A percentile compares a stretch with the other conserved stretches of the same genome.
phyloP scores from a whole-genome alignment of 2,888 invertebrate species.

The Rhamnusium bicolor region DNA sequence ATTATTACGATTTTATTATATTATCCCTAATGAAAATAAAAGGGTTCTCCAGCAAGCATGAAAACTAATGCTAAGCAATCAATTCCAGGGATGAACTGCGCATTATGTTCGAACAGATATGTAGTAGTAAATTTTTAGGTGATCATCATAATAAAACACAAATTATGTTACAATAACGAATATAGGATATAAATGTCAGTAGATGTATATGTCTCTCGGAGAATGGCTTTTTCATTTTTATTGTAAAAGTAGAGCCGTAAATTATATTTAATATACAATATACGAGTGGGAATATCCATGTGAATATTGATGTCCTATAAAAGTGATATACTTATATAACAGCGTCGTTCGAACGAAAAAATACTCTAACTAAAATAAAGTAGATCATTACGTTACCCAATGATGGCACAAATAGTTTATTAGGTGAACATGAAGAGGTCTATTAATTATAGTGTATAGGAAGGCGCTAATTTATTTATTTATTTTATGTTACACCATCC shows the following conservation, averaged over 20 bases:
- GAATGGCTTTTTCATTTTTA: constrained; percentile 40
- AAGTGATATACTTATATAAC: constrained; percentile 18
- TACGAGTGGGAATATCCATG: constrained; percentile 1
- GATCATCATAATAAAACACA: constrained; percentile 17
- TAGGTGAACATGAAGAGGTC: too few species aligned
- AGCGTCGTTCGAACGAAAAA: not conserved
- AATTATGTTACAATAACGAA: constrained; percentile 21
- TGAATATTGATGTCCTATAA: constrained; percentile 22
- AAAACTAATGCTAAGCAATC: not conserved
- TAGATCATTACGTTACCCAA: not conserved
- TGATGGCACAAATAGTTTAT: not conserved
- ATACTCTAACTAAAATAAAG: not conserved
- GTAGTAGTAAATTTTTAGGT: not conserved
- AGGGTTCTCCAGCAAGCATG: not conserved
- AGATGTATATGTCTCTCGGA: not conserved
- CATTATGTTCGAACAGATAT: constrained; percentile 7
- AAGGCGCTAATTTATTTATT: too few species aligned
- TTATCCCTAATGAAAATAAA: not conserved
- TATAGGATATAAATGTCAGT: constrained; percentile 26
- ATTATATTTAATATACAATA: constrained; percentile 40
- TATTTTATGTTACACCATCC: too few species aligned
- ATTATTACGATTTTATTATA: not conserved
- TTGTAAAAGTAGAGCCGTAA: constrained; percentile 41
- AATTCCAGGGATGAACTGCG: not conserved
- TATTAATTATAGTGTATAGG: too few species aligned